These are phyloP conservation scores for Argentina silus DNA, from an alignment of 2,797 vertebrate genomes.

Conservation along the genomic window DNA sequence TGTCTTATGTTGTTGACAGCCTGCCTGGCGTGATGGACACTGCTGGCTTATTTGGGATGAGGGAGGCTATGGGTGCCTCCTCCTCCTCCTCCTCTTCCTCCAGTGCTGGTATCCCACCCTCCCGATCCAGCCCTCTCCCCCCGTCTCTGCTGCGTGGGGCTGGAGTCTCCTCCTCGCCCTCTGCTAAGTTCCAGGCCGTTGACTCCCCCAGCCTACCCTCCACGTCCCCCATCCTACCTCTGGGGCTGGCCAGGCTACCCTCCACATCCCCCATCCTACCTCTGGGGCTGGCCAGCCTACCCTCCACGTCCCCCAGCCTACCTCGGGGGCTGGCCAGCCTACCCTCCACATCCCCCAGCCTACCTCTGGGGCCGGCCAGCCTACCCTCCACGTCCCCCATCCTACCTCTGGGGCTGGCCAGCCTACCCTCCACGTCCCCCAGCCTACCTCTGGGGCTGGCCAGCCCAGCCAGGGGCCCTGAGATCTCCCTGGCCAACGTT, in stretches of 20 bases:
- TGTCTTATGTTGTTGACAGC: too few species aligned
- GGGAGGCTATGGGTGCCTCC: slow-evolving; percentile 11
- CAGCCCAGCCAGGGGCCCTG: slow-evolving; percentile 77
- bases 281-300: slow-evolving; percentile 79
- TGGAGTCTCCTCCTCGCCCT: slow-evolving; percentile 35
- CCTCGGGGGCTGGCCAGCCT: slow-evolving; percentile 79
- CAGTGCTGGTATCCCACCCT: slow-evolving; percentile 46
- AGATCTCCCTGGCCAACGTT: slow-evolving; percentile 84
- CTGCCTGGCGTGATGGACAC: slow-evolving; percentile 56
- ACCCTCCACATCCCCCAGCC: slow-evolving; percentile 74
- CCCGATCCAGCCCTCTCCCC: slow-evolving; percentile 51
- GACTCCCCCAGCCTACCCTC: slow-evolving; percentile 84
- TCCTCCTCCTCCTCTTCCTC: too few species aligned
- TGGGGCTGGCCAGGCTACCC: slow-evolving; percentile 81
- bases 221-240: slow-evolving; percentile 64
- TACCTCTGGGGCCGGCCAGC: too few species aligned
- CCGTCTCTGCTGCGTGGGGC: slow-evolving; percentile 54
- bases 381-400: too few species aligned
- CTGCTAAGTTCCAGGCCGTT: slow-evolving; percentile 42
- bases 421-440: too few species aligned
- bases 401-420: too few species aligned
- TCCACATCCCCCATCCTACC: slow-evolving; percentile 70
- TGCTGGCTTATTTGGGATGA: slow-evolving; percentile 44
- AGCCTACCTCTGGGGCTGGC: slow-evolving; percentile 67
- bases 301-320: slow-evolving; percentile 72